These are phyloP conservation scores for Gymnobelideus leadbeateri DNA, from an alignment of 2,113 vertebrate genomes.

Conservation along the genomic window DNA sequence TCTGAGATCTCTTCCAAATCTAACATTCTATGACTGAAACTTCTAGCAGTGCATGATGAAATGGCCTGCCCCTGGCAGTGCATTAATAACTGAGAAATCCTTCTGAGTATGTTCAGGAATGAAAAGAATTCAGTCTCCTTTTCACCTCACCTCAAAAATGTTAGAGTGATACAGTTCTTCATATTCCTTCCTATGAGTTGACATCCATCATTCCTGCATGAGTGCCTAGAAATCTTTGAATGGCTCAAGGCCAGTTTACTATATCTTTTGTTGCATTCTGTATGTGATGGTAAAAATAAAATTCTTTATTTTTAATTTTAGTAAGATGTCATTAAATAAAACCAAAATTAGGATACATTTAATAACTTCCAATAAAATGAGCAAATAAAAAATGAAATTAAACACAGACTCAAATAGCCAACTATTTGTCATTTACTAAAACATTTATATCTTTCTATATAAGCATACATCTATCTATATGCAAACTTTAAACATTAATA, in stretches of 20 bases:
- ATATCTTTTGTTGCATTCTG: not conserved
- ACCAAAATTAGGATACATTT: not conserved
- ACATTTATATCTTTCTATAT: not conserved
- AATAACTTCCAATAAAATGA: not conserved
- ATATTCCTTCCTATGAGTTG: not conserved
- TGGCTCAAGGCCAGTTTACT: not conserved
- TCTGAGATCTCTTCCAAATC: not conserved
- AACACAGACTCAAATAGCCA: not conserved
- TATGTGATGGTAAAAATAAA: not conserved
- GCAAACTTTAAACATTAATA: not conserved
- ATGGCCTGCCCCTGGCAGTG: not conserved
- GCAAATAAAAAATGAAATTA: not conserved
- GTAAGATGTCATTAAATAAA: not conserved
- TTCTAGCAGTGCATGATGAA: not conserved
- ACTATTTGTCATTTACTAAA: not conserved
- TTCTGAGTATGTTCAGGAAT: not conserved
- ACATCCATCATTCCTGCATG: not conserved
- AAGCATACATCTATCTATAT: not conserved
- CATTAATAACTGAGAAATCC: slow-evolving; percentile 3
- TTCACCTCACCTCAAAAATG: not conserved
- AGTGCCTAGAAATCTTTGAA: not conserved
- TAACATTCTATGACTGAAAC: not conserved
- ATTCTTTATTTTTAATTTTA: not conserved
- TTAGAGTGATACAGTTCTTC: not conserved
- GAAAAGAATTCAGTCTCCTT: not conserved